Conservation (phyloP, 2,113 vertebrate species). For the Colius striatus region DNA sequence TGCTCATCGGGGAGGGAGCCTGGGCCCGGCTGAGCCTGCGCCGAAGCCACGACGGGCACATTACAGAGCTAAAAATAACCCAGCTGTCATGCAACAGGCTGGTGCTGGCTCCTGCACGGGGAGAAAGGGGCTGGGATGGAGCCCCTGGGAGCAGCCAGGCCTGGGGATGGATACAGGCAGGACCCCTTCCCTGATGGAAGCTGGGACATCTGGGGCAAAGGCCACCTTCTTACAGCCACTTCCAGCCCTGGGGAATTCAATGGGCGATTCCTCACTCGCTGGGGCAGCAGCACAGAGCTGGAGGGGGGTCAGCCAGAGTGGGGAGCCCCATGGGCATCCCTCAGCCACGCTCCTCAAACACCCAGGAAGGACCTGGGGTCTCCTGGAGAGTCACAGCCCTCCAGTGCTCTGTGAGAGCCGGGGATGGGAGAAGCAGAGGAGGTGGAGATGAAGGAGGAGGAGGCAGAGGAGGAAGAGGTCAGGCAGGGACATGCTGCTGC, state of each 20-base stretch:
- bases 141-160: accelerated
- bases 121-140: not conserved
- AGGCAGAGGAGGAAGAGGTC: constrained; percentile 12
- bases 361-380: not conserved
- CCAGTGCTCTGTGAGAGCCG: not conserved
- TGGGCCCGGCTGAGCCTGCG: not conserved
- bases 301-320: not conserved
- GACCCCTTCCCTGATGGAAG: not conserved
- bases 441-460: not conserved
- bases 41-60: not conserved
- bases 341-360: not conserved
- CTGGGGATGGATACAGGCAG: not conserved
- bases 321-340: not conserved
- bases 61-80: constrained; percentile 53
- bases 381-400: not conserved
- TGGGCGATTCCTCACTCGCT: not conserved
- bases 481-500: constrained; percentile 42
- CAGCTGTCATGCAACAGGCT: constrained; percentile 20
- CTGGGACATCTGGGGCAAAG: not conserved
- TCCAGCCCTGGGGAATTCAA: not conserved
- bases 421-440: not conserved
- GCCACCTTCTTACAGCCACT: accelerated
- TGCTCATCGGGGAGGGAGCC: not conserved
- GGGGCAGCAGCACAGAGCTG: not conserved
- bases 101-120: not conserved